Base-by-base conservation (phyloP, 2,113 vertebrate genomes). In the Macrotis lagotis region DNA sequence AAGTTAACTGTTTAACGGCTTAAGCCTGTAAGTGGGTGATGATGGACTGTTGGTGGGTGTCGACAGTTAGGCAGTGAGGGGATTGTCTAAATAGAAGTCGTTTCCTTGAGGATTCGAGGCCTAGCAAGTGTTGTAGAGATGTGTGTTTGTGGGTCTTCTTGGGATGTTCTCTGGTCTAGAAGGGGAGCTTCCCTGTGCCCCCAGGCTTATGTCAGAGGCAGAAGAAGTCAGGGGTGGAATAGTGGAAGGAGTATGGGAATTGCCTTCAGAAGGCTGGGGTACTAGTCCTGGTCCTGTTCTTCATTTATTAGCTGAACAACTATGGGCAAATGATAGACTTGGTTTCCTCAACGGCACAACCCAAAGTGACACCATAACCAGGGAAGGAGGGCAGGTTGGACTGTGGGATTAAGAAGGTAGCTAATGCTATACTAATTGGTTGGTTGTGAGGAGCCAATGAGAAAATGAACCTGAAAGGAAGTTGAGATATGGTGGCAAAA, bases 21-120 rank as follows among this genome's bases (percentile, higher is more conserved):
- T 83, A 83, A 83, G 66, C 66, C 66, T 83, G 66, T 83, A 83
- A 83, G 66, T 83, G 66, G 66, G 66, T 83, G 66, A 83, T 83
- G 66, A 83, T 83, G 66, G 66, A 83, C 19, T 16, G 66, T 44
- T 7, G 37, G 37, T 83, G 66, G 66, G 66, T 83, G 66, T 83
- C 66, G 66, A 83, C 66, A 44, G 66, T 83, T 44, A 83, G 19
- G 37, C 66, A 44, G 37, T 83, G 37, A 44, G 6, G 66, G 66
- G 66, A 83, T 83, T 24, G 66, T 83, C 66, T 44, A 59, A 59
- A 59, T 12, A 83, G 66, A 66, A 44, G 66, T 6, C 1, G 19
- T 44, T 83, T 83, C n/a, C 66, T 83, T 22, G 66, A 44, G 37
- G 19, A 83, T 83, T 16, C 7, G 16, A 44, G 6, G 16, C 5